A percentile compares a stretch with the other conserved stretches of the same genome.
Conservation (phyloP, 2,888 invertebrate species). For the Drosophila macrothrix region DNA sequence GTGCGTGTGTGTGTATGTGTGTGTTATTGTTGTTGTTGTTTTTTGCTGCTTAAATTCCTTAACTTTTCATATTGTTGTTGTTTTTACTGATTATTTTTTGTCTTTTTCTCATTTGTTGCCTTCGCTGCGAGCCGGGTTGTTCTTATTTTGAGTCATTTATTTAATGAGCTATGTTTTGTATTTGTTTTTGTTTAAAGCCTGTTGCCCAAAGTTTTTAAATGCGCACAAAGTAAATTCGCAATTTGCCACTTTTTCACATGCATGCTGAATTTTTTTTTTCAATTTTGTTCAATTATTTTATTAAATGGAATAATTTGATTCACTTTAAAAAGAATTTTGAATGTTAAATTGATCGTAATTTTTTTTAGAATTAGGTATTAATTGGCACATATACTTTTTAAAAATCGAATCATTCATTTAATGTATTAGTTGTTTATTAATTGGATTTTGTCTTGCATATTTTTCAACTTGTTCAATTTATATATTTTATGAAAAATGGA, state of each 20-base stretch:
- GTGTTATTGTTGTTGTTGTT: constrained; percentile 1
- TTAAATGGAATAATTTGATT: neutral
- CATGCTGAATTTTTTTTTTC: constrained; percentile 9
- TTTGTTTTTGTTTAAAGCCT: constrained; percentile 15
- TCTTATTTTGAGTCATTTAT: constrained; percentile 60
- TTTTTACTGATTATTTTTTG: constrained; percentile 54
- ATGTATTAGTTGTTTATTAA: neutral
- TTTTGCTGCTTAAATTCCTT: constrained; percentile 49
- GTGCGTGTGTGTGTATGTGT: constrained; percentile 22
- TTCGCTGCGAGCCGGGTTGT: constrained; percentile 37
- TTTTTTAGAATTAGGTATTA: neutral
- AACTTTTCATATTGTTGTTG: constrained; percentile 32
- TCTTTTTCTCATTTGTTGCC: constrained; percentile 25
- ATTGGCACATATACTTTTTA: neutral
- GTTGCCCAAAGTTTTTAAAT: constrained; percentile 21
- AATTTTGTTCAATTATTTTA: constrained; percentile 26
- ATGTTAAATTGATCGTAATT: neutral
- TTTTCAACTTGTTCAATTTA: neutral
- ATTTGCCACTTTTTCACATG: neutral
- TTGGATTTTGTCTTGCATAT: neutral
- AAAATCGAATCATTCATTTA: neutral
- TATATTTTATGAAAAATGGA: neutral
- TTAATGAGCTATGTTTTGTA: constrained; percentile 52
- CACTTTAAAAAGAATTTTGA: neutral
- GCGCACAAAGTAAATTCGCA: constrained; percentile 13